Evolutionary conservation across 2,888 invertebrate genomes (phyloP), one percentile per base, ranked within the genome.

Genomic region (Tribolium freemani): DNA sequence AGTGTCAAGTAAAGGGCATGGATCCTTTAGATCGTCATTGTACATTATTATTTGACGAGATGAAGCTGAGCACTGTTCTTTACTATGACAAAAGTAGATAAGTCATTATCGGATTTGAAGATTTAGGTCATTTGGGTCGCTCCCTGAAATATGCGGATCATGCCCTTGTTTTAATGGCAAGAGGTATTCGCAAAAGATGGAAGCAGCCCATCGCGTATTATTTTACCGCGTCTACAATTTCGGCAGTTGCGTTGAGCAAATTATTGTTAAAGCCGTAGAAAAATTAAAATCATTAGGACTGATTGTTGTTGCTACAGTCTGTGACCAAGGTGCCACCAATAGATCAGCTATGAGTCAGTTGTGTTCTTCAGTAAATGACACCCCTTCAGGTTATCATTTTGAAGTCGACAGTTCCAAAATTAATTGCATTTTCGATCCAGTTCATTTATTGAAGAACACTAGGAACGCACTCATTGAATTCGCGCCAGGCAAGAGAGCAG

Each of bases 141-240:
- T 26, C n/a, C 5, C 8, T 13, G 13, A 57, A 57, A 10, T 21
- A 11, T 5, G 72, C 74, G 8, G 53, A 74, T 48, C 69, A 70
- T 64, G 72, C 69, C 11, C 26, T 72, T 9, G 67, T 74, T 3
- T 72, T 74, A 48, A 72, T 74, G 74, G 45, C 61, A 8, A 21
- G 46, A 9, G 69, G 66, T 5, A 9, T 74, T 5, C 63, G 60
- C 9, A 51, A 54, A 31, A 31, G 30, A 38, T 74, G 74, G 74
- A 74, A 74, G 45, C 72, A 72, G 50, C 74, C 74, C 10, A 51
- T 74, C 8, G 72, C 69, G 2, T 72, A 69, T 60, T 72, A 54
- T 45, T 74, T 72, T 46, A 66, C 74, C 3, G 54, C 31, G 9
- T 64, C 53, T 31, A 51, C 53, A 5, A 54, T 74, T 9, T 51